Evolutionary conservation across 2,888 invertebrate species (phyloP).

Genomic region (Ectemnius lituratus): DNA sequence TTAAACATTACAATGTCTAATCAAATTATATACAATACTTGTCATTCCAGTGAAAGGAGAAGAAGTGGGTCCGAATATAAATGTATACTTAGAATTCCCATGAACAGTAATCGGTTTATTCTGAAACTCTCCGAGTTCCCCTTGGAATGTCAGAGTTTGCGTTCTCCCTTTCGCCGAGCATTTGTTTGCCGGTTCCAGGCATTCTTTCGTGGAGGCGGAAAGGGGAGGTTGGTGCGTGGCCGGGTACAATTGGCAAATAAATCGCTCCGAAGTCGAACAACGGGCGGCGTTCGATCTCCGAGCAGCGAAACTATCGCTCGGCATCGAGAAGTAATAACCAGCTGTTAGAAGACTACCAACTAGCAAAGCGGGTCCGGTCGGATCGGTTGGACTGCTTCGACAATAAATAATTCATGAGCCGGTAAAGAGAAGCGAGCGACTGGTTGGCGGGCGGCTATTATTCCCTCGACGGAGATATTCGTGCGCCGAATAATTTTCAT

Average conservation of each 20-base stretch:
- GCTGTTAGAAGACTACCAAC: slow-evolving; percentile 42
- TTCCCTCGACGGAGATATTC: slow-evolving; percentile 21
- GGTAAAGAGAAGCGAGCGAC: slow-evolving; percentile 31
- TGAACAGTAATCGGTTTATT: too few relatives aligned
- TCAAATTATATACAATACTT: too few relatives aligned
- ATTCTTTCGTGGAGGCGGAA: neutral
- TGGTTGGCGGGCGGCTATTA: slow-evolving; percentile 10
- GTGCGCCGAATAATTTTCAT: slow-evolving; percentile 30
- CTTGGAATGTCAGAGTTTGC: neutral
- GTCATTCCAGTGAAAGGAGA: too few relatives aligned
- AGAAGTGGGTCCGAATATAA: too few relatives aligned
- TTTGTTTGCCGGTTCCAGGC: neutral
- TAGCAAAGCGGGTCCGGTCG: slow-evolving; percentile 32
- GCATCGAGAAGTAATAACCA: slow-evolving; percentile 42
- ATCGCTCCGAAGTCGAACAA: slow-evolving; percentile 9
- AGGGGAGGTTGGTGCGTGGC: neutral
- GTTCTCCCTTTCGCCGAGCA: neutral
- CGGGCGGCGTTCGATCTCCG: slow-evolving; percentile 12
- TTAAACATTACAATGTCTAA: too few relatives aligned
- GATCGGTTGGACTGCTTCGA: too few relatives aligned
- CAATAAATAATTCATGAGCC: slow-evolving; percentile 51
- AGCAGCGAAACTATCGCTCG: neutral
- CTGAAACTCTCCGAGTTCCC: too few relatives aligned
- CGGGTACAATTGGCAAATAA: slow-evolving; percentile 46
- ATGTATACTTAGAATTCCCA: too few relatives aligned